Evolutionary conservation across 2,113 vertebrate species (phyloP).

Genomic region (Atlantisia rogersi): DNA sequence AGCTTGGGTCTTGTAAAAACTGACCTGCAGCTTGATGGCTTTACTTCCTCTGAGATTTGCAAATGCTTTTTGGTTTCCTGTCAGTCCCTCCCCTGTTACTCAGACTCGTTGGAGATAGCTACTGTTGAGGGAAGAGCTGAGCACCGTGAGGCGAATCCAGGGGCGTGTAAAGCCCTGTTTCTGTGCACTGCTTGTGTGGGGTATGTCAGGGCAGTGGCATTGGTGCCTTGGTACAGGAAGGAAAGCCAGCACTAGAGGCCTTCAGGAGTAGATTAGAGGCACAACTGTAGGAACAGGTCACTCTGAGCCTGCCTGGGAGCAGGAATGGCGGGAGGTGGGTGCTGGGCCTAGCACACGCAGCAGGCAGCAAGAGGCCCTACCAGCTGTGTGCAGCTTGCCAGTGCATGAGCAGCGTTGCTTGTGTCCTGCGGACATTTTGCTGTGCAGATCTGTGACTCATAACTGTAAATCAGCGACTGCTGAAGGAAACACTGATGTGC

Average conservation of each 20-base stretch:
- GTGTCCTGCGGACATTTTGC: background rate
- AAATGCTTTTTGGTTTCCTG: background rate
- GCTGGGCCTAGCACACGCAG: background rate
- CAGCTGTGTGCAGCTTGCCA: background rate
- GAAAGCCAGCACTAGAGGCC: background rate
- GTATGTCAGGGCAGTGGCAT: background rate
- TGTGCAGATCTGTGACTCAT: background rate
- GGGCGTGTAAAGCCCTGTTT: rapidly evolving
- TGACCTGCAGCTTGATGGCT: background rate
- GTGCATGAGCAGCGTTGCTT: background rate
- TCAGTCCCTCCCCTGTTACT: background rate
- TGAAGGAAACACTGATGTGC: background rate
- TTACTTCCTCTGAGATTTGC: background rate
- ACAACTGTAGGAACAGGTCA: rapidly evolving
- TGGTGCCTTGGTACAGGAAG: background rate
- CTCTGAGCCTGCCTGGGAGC: background rate
- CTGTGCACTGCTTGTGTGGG: background rate
- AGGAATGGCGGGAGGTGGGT: background rate
- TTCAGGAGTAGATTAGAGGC: background rate
- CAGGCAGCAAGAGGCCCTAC: background rate
- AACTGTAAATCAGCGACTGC: background rate
- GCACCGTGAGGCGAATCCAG: background rate
- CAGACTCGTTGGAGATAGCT: background rate
- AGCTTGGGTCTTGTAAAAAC: background rate
- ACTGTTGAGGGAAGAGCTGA: background rate